These are phyloP conservation scores for Liposcelis brunnea DNA, from an alignment of 2,888 invertebrate genomes.

Conservation along the genomic window DNA sequence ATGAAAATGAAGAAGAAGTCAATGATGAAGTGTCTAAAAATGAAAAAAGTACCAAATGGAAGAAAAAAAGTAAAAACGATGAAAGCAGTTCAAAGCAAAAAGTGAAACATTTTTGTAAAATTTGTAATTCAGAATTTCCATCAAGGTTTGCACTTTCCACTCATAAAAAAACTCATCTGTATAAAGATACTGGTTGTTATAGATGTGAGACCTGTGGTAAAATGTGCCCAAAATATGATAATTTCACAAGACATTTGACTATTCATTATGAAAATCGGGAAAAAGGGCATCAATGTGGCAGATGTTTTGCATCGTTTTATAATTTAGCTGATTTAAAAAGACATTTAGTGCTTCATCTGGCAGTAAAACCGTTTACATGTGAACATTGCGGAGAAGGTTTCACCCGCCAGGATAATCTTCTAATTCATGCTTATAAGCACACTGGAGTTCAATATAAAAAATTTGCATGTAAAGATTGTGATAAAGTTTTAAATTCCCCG, in stretches of 20 bases:
- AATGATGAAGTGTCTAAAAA: slow-evolving; percentile 3
- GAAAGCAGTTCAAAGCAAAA: slow-evolving; percentile 7
- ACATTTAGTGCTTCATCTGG: neutral
- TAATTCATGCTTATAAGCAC: neutral
- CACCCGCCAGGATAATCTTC: neutral
- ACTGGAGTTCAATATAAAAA: neutral
- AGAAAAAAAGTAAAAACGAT: slow-evolving; percentile 1
- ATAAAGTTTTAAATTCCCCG: neutral
- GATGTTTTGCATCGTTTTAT: neutral
- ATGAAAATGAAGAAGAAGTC: slow-evolving; percentile 10
- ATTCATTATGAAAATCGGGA: neutral
- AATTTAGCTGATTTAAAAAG: neutral
- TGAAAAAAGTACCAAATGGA: slow-evolving; percentile 6
- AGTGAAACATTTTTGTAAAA: neutral
- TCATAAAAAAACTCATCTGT: neutral
- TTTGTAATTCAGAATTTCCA: neutral
- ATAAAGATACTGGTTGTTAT: neutral
- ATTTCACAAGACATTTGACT: neutral
- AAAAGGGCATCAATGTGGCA: neutral
- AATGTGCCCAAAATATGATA: neutral
- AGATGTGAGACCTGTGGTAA: neutral
- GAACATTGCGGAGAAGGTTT: neutral
- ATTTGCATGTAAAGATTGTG: slow-evolving; percentile 1
- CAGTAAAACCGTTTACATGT: neutral
- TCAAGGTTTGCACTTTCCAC: neutral